These are phyloP conservation scores for Ladona fulva DNA, from an alignment of 1,140 invertebrate genomes.

Conservation along the genomic window DNA sequence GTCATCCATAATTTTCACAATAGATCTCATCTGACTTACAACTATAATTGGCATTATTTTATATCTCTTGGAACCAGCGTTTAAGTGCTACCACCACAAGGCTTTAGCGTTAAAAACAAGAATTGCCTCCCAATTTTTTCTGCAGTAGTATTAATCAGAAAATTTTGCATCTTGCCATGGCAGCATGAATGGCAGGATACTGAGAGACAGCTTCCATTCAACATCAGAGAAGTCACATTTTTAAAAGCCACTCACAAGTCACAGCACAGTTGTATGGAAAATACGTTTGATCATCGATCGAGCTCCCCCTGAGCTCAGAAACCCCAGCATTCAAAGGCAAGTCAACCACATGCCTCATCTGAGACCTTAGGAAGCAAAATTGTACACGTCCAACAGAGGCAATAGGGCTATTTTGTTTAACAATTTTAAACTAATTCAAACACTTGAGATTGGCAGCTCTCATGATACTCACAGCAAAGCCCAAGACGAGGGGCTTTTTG, in stretches of 20 bases:
- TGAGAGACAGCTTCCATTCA: conserved; percentile 11
- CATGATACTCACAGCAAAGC: neutral
- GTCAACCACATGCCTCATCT: neutral
- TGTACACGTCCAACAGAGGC: conserved; percentile 7
- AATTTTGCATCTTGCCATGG: conserved; percentile 11
- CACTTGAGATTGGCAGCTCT: neutral
- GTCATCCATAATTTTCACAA: conserved; percentile 12
- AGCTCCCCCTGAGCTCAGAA: neutral
- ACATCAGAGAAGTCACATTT: conserved; percentile 16
- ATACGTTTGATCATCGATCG: conserved; percentile 11
- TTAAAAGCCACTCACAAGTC: conserved; percentile 17
- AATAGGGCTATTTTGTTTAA: neutral
- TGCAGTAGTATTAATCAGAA: conserved; percentile 3
- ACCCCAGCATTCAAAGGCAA: neutral
- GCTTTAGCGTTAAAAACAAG: conserved; percentile 3
- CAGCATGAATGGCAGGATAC: conserved; percentile 11
- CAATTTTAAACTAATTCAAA: neutral
- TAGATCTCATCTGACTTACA: conserved; percentile 12
- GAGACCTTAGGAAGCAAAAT: neutral
- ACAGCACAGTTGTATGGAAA: conserved; percentile 15
- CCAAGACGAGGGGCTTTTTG: neutral
- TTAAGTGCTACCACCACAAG: conserved; percentile 4
- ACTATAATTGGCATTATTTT: conserved; percentile 15
- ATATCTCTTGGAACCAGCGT: conserved; percentile 3
- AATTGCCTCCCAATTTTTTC: neutral